Conservation (phyloP, 2,888 invertebrate genomes). For the Amblyteles armatorius region DNA sequence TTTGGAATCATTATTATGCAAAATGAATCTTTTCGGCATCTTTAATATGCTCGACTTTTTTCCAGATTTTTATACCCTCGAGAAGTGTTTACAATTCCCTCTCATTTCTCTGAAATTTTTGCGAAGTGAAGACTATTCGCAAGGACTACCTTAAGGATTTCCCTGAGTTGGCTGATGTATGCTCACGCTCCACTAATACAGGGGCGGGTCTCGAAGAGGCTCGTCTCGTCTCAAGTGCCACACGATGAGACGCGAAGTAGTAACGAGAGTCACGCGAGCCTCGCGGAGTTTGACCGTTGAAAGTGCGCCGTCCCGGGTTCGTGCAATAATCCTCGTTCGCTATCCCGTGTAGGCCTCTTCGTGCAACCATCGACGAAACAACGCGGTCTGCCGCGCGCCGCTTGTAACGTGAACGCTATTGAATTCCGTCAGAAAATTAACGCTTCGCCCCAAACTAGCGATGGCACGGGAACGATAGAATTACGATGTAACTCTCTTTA, state of each 20-base stretch:
- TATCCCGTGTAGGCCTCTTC: constrained; percentile 19
- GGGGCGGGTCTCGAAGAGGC: constrained; percentile 46
- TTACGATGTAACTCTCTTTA: constrained; percentile 58
- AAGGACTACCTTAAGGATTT: no score
- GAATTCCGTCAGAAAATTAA: constrained; percentile 64
- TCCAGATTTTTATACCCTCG: no score
- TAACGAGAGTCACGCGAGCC: constrained; percentile 61
- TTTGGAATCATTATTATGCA: no score
- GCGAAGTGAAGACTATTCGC: no score
- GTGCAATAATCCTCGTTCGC: constrained; percentile 8
- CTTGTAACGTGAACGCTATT: constrained; percentile 60
- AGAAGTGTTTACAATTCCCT: no score
- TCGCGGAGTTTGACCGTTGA: constrained; percentile 57
- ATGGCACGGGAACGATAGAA: constrained; percentile 40
- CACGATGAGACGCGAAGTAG: constrained; percentile 54
- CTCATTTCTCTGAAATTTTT: no score
- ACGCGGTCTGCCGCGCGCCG: background rate
- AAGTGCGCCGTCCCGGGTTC: constrained; percentile 10
- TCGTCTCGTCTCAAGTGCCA: constrained; percentile 63
- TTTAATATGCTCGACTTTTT: no score
- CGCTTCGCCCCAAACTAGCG: constrained; percentile 40
- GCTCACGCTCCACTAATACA: constrained; percentile 23
- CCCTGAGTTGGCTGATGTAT: no score
- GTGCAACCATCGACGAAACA: constrained; percentile 44
- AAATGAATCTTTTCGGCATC: no score